Base-by-base conservation (phyloP, 2,888 invertebrate genomes). In the Drymonia ruficornis region DNA sequence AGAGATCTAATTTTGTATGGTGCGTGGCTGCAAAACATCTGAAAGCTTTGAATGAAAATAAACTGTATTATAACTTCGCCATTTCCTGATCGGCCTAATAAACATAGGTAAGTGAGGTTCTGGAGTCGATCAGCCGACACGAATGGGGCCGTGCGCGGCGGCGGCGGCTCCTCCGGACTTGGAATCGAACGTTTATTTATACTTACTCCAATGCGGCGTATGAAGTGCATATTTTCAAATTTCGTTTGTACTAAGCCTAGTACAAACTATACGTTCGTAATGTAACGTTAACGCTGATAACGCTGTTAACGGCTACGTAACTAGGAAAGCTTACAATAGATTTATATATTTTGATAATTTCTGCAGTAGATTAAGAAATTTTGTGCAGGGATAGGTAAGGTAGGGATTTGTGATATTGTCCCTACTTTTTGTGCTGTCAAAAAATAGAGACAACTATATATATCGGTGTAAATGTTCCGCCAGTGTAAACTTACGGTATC, bases 1-100 rank as follows among this genome's bases (percentile, higher is more conserved):
- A 53, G 56, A 48, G 55, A 53, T 71, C 68, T 67, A 66, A 75
- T 69, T 72, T 64, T 59, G 65, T 63, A 65, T 65, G 44, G 56
- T 29, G 47, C 52, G 59, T 53, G 57, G 45, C 56, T 56, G 55
- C 61, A 65, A 55, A 57, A 66, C 61, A 64, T 66, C 61, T 64
- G 57, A 65, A 59, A 71, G 67, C 59, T 58, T 63, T 46, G 52
- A 69, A 81, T 82, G 66, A 83, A 86, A 88, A 88, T 87, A 87
- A 86, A 83, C 84, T 59, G 60, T 63, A 65, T 67, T 67, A 78
- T 76, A 78, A 74, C 78, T 72, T 82, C 66, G 83, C 81, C 73
- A 84, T 88, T 86, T 89, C 85, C 86, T 85, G 83, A 84, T 86
- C 75, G 86, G 83, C 82, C 84, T 76, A 83, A 86, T 88, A 88